phyloP scores from a whole-genome alignment of 2,888 invertebrate species.

The Perithous albicinctus region DNA sequence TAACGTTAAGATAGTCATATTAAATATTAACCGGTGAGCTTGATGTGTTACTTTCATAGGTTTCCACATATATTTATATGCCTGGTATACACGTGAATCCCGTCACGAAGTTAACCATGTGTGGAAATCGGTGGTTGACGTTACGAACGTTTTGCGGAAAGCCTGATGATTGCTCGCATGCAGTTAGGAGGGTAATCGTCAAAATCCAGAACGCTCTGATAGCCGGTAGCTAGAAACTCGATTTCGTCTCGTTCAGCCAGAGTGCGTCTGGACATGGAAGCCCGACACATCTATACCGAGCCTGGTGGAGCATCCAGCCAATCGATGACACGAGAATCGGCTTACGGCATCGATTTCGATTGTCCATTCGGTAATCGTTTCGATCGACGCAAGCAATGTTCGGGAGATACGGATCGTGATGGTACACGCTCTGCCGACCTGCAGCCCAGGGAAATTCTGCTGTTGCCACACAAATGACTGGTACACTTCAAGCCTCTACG shows the following conservation, averaged over 20 bases:
- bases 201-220: not conserved
- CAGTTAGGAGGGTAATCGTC: conserved; percentile 8
- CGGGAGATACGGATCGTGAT: conserved; percentile 39
- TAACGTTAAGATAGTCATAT: no score
- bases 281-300: not conserved
- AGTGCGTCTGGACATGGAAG: not conserved
- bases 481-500: conserved; percentile 1
- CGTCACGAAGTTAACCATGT: not conserved
- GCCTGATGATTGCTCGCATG: not conserved
- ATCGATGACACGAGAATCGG: conserved; percentile 44
- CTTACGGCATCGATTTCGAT: conserved; percentile 43
- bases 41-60: no score
- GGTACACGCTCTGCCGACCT: conserved; percentile 18
- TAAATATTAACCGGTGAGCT: no score
- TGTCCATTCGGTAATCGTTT: conserved; percentile 42
- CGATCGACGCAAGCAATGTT: conserved; percentile 33
- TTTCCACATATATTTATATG: no score
- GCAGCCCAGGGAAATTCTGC: not conserved
- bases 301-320: conserved; percentile 1
- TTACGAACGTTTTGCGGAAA: conserved; percentile 6
- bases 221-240: conserved; percentile 9
- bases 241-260: not conserved
- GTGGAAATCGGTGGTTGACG: conserved; percentile 2
- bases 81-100: not conserved
- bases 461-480: not conserved